Base-by-base conservation (phyloP, 2,888 invertebrate species). In the Notocelia uddmanniana region DNA sequence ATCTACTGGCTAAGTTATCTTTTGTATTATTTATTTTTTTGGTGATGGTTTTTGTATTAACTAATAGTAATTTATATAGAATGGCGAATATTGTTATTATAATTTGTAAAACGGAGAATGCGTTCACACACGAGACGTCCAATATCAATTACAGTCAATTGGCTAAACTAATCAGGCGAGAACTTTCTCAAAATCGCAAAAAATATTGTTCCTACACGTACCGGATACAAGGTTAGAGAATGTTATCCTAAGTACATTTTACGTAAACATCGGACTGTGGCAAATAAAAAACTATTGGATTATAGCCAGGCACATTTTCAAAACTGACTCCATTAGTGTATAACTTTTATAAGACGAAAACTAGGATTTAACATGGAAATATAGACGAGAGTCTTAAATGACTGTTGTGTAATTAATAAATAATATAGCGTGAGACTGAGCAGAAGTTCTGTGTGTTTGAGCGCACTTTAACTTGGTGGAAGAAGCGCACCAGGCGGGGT, bases 1-100 rank as follows among this genome's bases (percentile, higher is more conserved):
- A 66, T 76, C 23, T 79, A 74, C 78, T 71, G 73, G 66, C 55
- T 64, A 66, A 50, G 68, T 72, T 72, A 37, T 64, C 41, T 66
- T 60, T 73, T 73, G 57, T 69, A 62, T 60, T 60, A 67, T 60
- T 67, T 67, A 71, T 67, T 67, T 11, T 67, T 54, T 41, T 34
- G 71, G 48, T 54, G 66, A 18, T 31, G 70, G 59, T 52, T 45
- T 59, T 57, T 54, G 59, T 66, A 66, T 71, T 52, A 50, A 59
- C n/a, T 34, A 34, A 21, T 66, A 66, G 54, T 55, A 11, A 26
- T 57, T 26, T 26, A 55, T 19, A 26, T 55, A 55, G 41, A 37
- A 71, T 48, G 23, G 15, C 18, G 5, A 37, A n/a, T 54, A 34
- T 52, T 52, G 21, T 37, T 52, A 55, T 41, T n/a, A 21, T 54